Evolutionary conservation across 2,888 invertebrate genomes (phyloP), one percentile per base, ranked within the genome.

Genomic region (Sabellastarte sp.): DNA sequence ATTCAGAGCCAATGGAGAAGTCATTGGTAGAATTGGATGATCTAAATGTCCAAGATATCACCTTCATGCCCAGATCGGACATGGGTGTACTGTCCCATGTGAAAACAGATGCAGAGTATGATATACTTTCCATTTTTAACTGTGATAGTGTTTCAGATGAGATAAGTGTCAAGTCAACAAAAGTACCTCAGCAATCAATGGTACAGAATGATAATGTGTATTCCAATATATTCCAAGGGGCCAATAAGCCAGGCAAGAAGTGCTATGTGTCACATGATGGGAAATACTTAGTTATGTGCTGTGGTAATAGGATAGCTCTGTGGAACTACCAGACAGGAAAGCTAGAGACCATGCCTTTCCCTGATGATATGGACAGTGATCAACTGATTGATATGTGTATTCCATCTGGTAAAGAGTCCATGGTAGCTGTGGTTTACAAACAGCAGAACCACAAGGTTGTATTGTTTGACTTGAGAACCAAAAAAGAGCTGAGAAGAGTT

Each of bases 31-130:
- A n/a, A n/a, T n/a, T n/a, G n/a, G n/a, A n/a, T n/a, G n/a, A n/a
- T n/a, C n/a, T n/a, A n/a, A 28, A 3, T 30, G 33, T 52, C 10
- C 29, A 59, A 52, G 20, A 56, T 41, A 30, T 68, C 15, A 31
- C 52, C 20, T 68, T 68, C 58, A 26, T 66, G 28, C 66, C 66
- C 2, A 61, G 64, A 5, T 59, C 66, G 1, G 68, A 68, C 52
- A 53, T 58, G 20, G 56, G 57, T 4, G 32, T 66, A n/a, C 50
- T 64, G 20, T 31, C 15, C 24, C 53, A 53, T 53, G n/a, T n/a
- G n/a, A n/a, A n/a, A n/a, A n/a, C n/a, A n/a, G n/a, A n/a, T n/a
- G n/a, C n/a, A n/a, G n/a, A n/a, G n/a, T n/a, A n/a, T n/a, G n/a
- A n/a, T n/a, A n/a, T n/a, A n/a, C n/a, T n/a, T n/a, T n/a, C n/a